Base-by-base conservation (phyloP, 2,797 vertebrate species). In the Gambusia yucatana region DNA sequence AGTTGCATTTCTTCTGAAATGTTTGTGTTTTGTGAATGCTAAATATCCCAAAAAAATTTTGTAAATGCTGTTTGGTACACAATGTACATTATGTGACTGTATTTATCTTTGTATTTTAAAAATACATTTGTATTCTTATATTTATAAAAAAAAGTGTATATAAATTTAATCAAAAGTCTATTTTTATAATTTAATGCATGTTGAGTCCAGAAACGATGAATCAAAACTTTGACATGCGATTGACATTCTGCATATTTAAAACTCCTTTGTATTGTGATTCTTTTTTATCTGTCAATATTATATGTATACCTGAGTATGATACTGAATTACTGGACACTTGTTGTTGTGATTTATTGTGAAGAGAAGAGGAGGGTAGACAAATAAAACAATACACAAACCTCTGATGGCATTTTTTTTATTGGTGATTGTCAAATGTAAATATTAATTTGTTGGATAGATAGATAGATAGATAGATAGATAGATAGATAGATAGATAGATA, bases 71-170 rank as follows among this genome's bases (percentile, higher is more conserved):
- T 94, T 95, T 94, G 83, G 94, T 95, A 96, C 94, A 96, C 90
- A 96, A 97, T 98, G 97, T 99, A 98, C 97, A 97, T 97, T 95
- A 96, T 97, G 97, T 98, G 97, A 97, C 97, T 97, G 97, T 99
- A 98, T 98, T 98, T 98, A 99, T 97, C 97, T 98, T 97, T 99
- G 98, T 99, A 99, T 99, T 99, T 99, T 98, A 98, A 99, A 99
- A 99, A 99, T 99, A 99, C 98, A 98, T 93, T 94, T 94, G 90
- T 94, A 93, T 92, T 80, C 91, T 89, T 99, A 98, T 99, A 99
- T 99, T 99, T 99, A 99, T 99, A 97, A 96, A 94, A 91, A 89
- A 92, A 88, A 4, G 78, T 99, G 94, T 96, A 96, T 86, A 96
- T 96, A 96, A 93, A 93, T 84, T 82, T 93, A 95, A 97, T 96